Evolutionary conservation across 1,140 invertebrate species (phyloP).

Genomic region (Contarinia nasturtii): DNA sequence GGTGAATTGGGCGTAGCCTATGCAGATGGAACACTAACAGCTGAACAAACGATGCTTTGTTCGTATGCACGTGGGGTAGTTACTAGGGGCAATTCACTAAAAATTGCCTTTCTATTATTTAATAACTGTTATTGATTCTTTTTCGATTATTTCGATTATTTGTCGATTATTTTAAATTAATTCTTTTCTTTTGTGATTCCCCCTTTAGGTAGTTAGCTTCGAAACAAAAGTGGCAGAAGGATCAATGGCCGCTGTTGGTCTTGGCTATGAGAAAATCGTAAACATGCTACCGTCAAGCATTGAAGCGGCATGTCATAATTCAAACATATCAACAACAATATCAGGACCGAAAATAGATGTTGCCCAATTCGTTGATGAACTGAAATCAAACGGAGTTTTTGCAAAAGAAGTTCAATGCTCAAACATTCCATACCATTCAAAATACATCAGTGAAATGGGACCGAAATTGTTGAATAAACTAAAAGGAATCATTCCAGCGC

Average conservation of each 20-base stretch:
- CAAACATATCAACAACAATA: conserved; percentile 64
- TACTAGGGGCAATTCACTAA: not conserved
- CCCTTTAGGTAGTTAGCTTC: conserved; percentile 44
- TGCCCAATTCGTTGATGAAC: conserved; percentile 41
- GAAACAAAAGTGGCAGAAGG: conserved; percentile 58
- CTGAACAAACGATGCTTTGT: conserved; percentile 62
- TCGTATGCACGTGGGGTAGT: conserved; percentile 47
- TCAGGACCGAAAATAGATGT: conserved; percentile 61
- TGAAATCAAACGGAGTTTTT: conserved; percentile 58
- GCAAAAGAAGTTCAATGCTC: conserved; percentile 62
- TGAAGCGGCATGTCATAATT: conserved; percentile 73
- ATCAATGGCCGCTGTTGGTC: conserved; percentile 67
- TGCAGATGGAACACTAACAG: conserved; percentile 66
- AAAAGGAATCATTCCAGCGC: conserved; percentile 41
- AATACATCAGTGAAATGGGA: conserved; percentile 53
- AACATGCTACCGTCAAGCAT: conserved; percentile 41
- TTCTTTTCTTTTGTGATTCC: too few species aligned
- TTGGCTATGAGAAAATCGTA: conserved; percentile 38
- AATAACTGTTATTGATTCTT: too few species aligned
- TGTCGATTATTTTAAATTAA: too few species aligned
- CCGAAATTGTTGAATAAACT: conserved; percentile 52
- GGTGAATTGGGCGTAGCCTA: conserved; percentile 80
- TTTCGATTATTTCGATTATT: too few species aligned
- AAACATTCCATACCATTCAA: conserved; percentile 71
- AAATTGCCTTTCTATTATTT: not conserved